Base-by-base conservation (phyloP, 1,140 invertebrate species). In the Sitobion miscanthi region DNA sequence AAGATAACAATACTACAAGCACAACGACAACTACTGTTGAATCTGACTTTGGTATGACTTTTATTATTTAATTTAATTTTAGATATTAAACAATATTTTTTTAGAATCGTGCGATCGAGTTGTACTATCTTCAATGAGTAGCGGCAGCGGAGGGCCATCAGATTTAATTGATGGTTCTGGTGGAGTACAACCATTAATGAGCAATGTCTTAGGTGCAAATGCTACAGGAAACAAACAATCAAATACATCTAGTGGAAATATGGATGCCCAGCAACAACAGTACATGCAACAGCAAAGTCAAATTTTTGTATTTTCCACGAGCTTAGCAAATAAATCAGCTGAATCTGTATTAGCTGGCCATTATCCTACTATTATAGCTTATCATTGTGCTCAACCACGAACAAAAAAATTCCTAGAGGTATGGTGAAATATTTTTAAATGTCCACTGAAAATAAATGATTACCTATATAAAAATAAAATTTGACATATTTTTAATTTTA, bases 201-300 rank as follows among this genome's bases (percentile, higher is more conserved):
- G 47, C n/a, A 77, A 91, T 77, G 62, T 69, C 94, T 97, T 83
- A 54, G 91, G 94, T 96, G 97, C 35, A 30, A 97, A 97, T 94
- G 97, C 97, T 95, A 96, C 98, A 54, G 96, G 97, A 94, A 97
- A 96, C 94, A 98, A 98, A 95, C 97, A 98, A 95, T 97, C 97
- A 93, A 91, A 91, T 25, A 52, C 93, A 45, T 17, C 91, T 25
- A 38, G 91, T 23, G 97, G 96, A 94, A 97, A 96, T 94, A 97
- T 97, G 96, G 97, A 97, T 94, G 96, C 97, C 94, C 97, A 98
- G 95, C 91, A 92, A 85, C 91, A 92, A 30, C 91, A 92, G n/a
- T 98, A 98, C 94, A 97, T 98, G 97, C 98, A 99, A 96, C 98
- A 99, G 95, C 98, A 99, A 95, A 99, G 98, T 96, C 98, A 99